Evolutionary conservation across 1,140 invertebrate genomes (phyloP).

Genomic region (Subanguina moxae): DNA sequence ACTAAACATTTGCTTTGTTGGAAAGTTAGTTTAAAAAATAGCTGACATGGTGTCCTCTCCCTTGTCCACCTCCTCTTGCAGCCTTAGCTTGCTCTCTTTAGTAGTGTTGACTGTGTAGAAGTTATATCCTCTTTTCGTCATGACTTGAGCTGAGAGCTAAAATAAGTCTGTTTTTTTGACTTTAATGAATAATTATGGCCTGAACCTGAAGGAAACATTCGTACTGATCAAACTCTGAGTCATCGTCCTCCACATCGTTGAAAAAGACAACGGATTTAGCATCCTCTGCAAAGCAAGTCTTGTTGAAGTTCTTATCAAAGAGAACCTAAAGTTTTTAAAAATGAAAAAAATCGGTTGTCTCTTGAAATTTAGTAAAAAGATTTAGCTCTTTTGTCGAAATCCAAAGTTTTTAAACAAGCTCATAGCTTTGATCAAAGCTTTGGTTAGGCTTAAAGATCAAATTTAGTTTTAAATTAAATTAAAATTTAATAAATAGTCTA

Average conservation of each 20-base stretch:
- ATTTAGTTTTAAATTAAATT: too few species aligned
- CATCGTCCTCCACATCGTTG: conserved; percentile 59
- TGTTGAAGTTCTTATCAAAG: conserved; percentile 59
- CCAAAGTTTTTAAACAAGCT: too few species aligned
- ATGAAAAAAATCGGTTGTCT: too few species aligned
- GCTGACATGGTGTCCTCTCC: conserved; percentile 50
- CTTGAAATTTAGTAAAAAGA: too few species aligned
- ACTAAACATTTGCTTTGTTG: neutral
- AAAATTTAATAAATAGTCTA: too few species aligned
- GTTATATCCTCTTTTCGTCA: conserved; percentile 59
- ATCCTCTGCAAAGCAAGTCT: conserved; percentile 58
- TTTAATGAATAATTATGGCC: too few species aligned
- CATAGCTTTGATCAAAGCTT: too few species aligned
- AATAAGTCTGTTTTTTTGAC: conserved; percentile 13
- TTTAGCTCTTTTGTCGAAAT: too few species aligned
- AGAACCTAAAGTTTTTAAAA: too few species aligned
- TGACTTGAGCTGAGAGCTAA: conserved; percentile 58
- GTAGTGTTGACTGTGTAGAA: conserved; percentile 59
- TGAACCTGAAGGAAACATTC: conserved; percentile 58
- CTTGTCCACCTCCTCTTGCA: conserved; percentile 58
- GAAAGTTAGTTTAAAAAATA: too few species aligned
- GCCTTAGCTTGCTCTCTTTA: conserved; percentile 49
- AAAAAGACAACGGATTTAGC: conserved; percentile 59
- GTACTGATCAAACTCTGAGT: conserved; percentile 56
- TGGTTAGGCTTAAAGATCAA: too few species aligned